phyloP scores from a whole-genome alignment of 2,797 vertebrate species.

The Acanthurus tractus region DNA sequence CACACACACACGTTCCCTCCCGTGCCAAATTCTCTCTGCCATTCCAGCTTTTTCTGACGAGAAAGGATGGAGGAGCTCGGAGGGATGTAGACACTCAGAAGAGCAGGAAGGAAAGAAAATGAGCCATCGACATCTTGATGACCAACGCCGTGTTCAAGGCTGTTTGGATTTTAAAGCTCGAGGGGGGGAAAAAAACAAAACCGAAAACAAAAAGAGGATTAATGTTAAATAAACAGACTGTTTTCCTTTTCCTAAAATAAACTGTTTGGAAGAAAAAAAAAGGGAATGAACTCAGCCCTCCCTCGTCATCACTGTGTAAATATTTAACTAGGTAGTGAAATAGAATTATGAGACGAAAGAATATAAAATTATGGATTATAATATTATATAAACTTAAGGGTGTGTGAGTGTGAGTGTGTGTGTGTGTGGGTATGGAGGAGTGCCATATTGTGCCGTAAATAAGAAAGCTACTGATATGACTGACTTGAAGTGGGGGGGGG shows the following conservation, averaged over 20 bases:
- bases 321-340: conserved; percentile 73
- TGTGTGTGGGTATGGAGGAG: conserved; percentile 7
- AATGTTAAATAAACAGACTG: too few species aligned
- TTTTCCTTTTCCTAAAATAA: conserved; percentile 14
- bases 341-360: conserved; percentile 58
- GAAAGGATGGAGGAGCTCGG: conserved; percentile 11
- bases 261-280: conserved; percentile 28
- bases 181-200: too few species aligned
- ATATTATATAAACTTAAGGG: conserved; percentile 48
- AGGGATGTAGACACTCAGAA: conserved; percentile 3
- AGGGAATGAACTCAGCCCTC: conserved; percentile 3
- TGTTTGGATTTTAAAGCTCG: conserved; percentile 21
- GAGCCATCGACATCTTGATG: conserved; percentile 13
- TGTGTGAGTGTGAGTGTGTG: neutral
- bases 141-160: conserved; percentile 17
- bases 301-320: conserved; percentile 71
- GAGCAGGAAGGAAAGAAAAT: conserved; percentile 5
- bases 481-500: conserved; percentile 51
- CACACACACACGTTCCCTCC: too few species aligned
- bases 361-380: conserved; percentile 70
- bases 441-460: conserved; percentile 67
- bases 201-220: too few species aligned
- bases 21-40: conserved; percentile 36
- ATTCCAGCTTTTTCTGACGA: neutral
- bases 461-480: conserved; percentile 72